Conservation (phyloP, 2,113 vertebrate species). For the Himantopus leucocephalus region DNA sequence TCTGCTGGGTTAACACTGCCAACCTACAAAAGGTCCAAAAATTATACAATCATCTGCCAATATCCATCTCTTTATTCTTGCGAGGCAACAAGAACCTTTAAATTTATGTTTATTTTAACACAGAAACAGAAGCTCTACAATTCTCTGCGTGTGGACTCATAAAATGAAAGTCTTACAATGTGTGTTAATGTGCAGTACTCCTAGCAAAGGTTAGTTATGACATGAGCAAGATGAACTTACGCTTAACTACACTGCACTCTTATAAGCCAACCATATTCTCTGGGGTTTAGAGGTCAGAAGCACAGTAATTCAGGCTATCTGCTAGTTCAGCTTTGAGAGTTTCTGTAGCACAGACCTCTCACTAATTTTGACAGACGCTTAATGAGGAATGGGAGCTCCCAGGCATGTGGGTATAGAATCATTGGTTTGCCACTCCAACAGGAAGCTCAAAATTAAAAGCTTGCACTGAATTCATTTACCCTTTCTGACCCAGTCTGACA, state of each 20-base stretch:
- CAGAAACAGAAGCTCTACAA: background rate
- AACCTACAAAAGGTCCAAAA: slow-evolving; percentile 78
- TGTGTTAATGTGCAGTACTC: background rate
- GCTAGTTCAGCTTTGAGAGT: background rate
- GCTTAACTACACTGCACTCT: background rate
- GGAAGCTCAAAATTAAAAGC: background rate
- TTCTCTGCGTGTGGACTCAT: background rate
- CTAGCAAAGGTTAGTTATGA: background rate
- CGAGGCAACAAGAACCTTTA: background rate
- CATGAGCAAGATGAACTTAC: background rate
- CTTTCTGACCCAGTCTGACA: background rate
- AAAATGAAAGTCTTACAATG: background rate
- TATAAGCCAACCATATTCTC: background rate
- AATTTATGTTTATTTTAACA: background rate
- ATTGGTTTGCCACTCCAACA: background rate
- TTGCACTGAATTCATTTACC: background rate
- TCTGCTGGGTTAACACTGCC: slow-evolving; percentile 89
- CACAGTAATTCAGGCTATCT: background rate
- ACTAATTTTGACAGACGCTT: background rate
- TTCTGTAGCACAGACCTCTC: background rate
- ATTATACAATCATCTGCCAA: background rate
- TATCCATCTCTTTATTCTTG: background rate
- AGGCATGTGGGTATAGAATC: background rate
- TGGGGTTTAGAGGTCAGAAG: background rate
- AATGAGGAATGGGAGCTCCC: background rate